Base-by-base conservation (phyloP, 2,888 invertebrate species). In the Dicyrtomina minuta region DNA sequence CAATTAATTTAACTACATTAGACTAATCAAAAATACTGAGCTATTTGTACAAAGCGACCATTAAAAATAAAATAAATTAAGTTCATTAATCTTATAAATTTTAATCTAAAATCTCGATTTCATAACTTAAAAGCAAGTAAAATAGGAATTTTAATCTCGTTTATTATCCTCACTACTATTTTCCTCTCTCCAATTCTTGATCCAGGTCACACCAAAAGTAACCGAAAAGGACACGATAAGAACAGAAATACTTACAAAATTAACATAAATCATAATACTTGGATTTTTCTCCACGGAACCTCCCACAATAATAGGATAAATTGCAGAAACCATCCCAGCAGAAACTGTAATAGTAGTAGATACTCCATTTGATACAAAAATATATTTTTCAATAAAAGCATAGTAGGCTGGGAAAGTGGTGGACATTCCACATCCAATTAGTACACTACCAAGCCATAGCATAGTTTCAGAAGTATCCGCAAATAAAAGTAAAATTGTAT, bases 241-340 rank as follows among this genome's bases (percentile, higher is more conserved):
- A 20, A 66, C 66, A 17, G 12, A 13, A 27, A 66, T 39, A 43
- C 66, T 66, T 3, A 39, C 20, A 17, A 41, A 66, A 20, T 27
- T 55, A n/a, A 66, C 66, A 27, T 66, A 66, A 39, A 39, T 49
- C 56, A 66, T 41, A 17, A 66, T 24, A 17, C 22, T 26, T 13
- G 56, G 53, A 41, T 55, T 33, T 22, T 8, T 55, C n/a, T 74
- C 69, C 27, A 74, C 70, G 17, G 66, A 60, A 27, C 22, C 41
- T 17, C 74, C 74, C 22, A 74, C 68, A 66, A 72, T 71, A 12
- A 71, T n/a, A 20, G 74, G 74, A 39, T 71, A 73, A 24, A 70
- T 53, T 1, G 66, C 55, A 1, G 70, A 69, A 6, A 72, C 60
- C 10, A 59, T 22, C 0, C 71, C 64, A 5, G 70, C 72, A 13